Percentiles rank a stretch among this genome's conserved stretches.
Evolutionary conservation across 2,113 vertebrate species (phyloP).

Genomic region (Pterocles burchelli): DNA sequence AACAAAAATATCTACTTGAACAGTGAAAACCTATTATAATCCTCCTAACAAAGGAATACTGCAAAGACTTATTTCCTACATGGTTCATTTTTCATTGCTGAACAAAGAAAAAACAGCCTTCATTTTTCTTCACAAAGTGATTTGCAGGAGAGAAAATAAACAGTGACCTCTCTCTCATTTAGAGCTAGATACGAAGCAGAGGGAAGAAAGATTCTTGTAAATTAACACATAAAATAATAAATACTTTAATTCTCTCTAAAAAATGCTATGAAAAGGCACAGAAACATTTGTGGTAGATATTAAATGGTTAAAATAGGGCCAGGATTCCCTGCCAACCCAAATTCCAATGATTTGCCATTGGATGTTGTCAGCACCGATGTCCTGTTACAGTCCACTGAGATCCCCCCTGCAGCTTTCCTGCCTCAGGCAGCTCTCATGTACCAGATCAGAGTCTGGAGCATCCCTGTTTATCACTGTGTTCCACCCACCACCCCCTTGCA

Average conservation of each 20-base stretch:
- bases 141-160: background rate
- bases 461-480: background rate
- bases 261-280: background rate
- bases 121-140: background rate
- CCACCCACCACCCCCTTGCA: background rate
- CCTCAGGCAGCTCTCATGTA: slow-evolving; percentile 2
- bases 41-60: background rate
- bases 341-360: slow-evolving; percentile 39
- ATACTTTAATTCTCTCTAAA: background rate
- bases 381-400: slow-evolving; percentile 28
- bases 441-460: background rate
- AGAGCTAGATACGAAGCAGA: background rate
- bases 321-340: slow-evolving; percentile 41
- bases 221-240: background rate
- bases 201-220: background rate
- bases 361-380: slow-evolving; percentile 23
- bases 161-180: background rate
- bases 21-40: background rate
- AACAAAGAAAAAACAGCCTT: background rate
- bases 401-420: slow-evolving; percentile 30
- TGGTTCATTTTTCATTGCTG: background rate
- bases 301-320: background rate
- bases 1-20: background rate
- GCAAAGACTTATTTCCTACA: slow-evolving; percentile 9
- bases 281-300: background rate